Conservation (phyloP, 2,888 invertebrate species). For the Ethmia dodecea region DNA sequence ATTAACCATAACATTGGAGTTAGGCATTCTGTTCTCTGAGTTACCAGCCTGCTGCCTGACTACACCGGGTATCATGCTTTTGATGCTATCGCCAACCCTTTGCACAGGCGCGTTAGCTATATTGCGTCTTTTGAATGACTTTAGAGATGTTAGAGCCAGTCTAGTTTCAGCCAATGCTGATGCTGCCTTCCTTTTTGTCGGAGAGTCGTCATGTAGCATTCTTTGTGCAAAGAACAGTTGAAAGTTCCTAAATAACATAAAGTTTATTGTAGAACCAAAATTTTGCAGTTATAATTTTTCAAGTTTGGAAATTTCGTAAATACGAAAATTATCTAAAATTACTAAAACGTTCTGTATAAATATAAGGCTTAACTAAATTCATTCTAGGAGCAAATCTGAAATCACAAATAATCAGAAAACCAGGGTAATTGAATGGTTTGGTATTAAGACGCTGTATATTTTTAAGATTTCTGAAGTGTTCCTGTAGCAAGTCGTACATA, state of each 20-base stretch:
- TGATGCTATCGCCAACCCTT: slow-evolving; percentile 75
- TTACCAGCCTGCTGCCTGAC: slow-evolving; percentile 68
- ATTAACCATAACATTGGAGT: slow-evolving; percentile 72
- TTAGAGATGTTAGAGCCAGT: slow-evolving; percentile 85
- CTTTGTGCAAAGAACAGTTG: slow-evolving; percentile 83
- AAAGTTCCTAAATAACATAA: slow-evolving; percentile 79
- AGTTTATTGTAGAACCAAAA: too few species aligned
- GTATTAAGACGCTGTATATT: too few species aligned
- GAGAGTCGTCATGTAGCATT: slow-evolving; percentile 80
- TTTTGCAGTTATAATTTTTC: too few species aligned
- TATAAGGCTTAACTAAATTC: too few species aligned
- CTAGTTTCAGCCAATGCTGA: slow-evolving; percentile 83
- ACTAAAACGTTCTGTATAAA: too few species aligned
- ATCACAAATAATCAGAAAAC: too few species aligned
- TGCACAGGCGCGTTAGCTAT: slow-evolving; percentile 66
- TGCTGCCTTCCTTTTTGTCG: slow-evolving; percentile 75
- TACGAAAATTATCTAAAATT: too few species aligned
- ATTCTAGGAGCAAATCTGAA: too few species aligned
- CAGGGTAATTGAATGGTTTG: too few species aligned
- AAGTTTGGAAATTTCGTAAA: too few species aligned
- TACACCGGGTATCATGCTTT: slow-evolving; percentile 71
- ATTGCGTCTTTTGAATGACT: slow-evolving; percentile 80
- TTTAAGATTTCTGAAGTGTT: too few species aligned
- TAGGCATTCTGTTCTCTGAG: slow-evolving; percentile 50
- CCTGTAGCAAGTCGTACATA: too few species aligned